These are phyloP conservation scores for Neodontobutis hainanensis DNA, from an alignment of 2,113 vertebrate genomes.

Conservation along the genomic window DNA sequence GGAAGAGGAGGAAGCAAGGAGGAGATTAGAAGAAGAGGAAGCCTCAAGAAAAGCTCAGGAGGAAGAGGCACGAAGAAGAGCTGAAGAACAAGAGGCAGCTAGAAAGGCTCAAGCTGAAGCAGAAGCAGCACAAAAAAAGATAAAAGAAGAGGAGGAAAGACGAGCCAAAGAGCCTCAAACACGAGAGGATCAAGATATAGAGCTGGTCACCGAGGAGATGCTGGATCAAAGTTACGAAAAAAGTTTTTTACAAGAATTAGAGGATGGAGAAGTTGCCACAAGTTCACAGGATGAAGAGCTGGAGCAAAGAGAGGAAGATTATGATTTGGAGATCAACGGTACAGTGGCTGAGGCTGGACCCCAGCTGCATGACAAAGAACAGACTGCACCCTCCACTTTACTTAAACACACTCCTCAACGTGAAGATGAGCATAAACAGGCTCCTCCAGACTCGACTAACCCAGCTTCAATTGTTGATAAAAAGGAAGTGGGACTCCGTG, in stretches of 20 bases:
- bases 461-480: constrained; percentile 23
- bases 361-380: constrained; percentile 47
- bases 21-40: constrained; percentile 37
- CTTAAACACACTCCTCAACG: constrained; percentile 4
- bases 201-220: constrained; percentile 57
- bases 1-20: constrained; percentile 38
- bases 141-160: constrained; percentile 38
- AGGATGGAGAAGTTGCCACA: constrained; percentile 4
- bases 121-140: constrained; percentile 47
- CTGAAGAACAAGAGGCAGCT: constrained; percentile 49
- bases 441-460: constrained; percentile 1
- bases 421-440: neutral
- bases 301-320: constrained; percentile 23
- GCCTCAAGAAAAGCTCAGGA: constrained; percentile 44
- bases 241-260: neutral
- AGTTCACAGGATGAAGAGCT: constrained; percentile 27
- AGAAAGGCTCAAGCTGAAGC: constrained; percentile 21
- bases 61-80: constrained; percentile 45
- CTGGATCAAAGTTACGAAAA: constrained; percentile 31
- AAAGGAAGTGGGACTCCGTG: constrained; percentile 20
- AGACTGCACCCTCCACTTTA: neutral
- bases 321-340: constrained; percentile 38
- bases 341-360: constrained; percentile 66
- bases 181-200: constrained; percentile 70
- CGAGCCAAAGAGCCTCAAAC: constrained; percentile 57